Evolutionary conservation across 2,113 vertebrate genomes (phyloP), one percentile per base, ranked within the genome.

Genomic region (Myodes glareolus): DNA sequence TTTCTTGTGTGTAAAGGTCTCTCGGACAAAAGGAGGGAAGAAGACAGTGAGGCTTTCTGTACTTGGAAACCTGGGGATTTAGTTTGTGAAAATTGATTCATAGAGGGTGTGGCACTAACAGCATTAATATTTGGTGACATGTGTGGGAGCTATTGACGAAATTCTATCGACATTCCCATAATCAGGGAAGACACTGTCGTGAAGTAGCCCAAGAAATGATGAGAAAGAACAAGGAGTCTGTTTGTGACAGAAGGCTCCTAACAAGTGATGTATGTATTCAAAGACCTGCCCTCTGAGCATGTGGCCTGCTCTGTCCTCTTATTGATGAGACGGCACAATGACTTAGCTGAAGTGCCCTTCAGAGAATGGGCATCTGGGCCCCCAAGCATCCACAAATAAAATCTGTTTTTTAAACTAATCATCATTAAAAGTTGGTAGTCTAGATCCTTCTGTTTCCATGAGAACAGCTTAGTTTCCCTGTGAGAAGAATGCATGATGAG

Each of bases 231-330:
- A 98, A 73, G 58, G 91, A 95, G 33, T 89, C 96, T 0, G 29
- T 95, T 98, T 97, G 95, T 97, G 98, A 96, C 98, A 91, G 98
- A 97, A 97, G 96, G 97, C 97, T 98, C 96, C 98, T 97, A 98
- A 98, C 98, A 98, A 98, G 98, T 98, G 98, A 98, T 98, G 97
- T 92, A 98, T 98, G 97, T 91, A 85, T 96, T 98, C 94, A 96
- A 90, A 98, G 96, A 96, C 91, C 96, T 96, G 80, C 96, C 98
- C 98, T 97, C 97, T 97, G 98, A 95, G 98, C 96, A 97, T 96
- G 88, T 55, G 89, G 98, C 96, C 98, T 98, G 98, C 98, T 98
- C 97, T 98, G 81, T 93, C 85, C 97, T 97, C 97, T 98, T 97
- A 94, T 96, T 97, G 97, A 95, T 95, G 95, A 94, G 97, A 98